phyloP scores from a whole-genome alignment of 2,888 invertebrate genomes.

The Drosophila anomalata region DNA sequence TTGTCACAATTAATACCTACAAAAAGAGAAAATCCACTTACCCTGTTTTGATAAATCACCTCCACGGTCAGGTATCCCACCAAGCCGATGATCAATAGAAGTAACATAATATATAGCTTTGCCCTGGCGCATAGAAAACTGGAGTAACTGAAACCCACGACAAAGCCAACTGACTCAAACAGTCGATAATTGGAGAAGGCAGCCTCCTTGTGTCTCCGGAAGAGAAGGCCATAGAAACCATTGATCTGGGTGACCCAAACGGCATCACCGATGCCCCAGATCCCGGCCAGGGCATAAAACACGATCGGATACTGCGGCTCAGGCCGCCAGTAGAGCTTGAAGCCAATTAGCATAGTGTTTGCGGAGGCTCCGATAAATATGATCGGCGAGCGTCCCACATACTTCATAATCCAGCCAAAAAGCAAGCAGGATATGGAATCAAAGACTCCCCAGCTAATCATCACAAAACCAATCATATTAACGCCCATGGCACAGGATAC shows the following conservation, averaged over 20 bases:
- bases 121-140: background rate
- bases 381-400: background rate
- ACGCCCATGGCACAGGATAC: background rate
- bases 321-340: background rate
- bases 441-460: background rate
- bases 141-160: background rate
- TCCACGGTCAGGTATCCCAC: conserved; percentile 86
- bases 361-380: background rate
- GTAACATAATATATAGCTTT: background rate
- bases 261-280: conserved; percentile 97
- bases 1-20: background rate
- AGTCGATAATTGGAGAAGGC: conserved; percentile 95
- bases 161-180: conserved; percentile 88
- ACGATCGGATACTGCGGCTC: background rate
- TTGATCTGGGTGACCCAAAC: conserved; percentile 98
- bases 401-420: background rate
- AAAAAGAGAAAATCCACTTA: conserved; percentile 73
- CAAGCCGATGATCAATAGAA: background rate
- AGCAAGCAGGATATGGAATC: background rate
- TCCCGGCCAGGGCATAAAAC: conserved; percentile 93
- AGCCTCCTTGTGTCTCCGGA: conserved; percentile 94
- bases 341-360: background rate
- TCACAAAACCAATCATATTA: background rate
- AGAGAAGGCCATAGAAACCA: conserved; percentile 94
- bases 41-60: conserved; percentile 91